A percentile compares a stretch with the other conserved stretches of the same genome.
Conservation (phyloP, 2,113 vertebrate species). For the Helogale parvula region DNA sequence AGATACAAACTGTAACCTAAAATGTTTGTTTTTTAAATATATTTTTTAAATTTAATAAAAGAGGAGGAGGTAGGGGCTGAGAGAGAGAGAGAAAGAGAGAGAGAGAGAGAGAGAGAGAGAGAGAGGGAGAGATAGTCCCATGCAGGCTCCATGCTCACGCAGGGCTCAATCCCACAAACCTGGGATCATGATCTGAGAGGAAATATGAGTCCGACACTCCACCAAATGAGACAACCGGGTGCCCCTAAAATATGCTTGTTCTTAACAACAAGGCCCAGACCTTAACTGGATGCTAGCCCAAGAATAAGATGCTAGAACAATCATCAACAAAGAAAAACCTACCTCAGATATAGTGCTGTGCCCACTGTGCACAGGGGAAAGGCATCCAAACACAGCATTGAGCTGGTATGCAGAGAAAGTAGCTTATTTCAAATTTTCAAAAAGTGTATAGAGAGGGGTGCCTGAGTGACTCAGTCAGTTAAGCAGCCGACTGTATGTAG, state of each 20-base stretch:
- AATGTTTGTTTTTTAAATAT: neutral
- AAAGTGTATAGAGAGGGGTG: neutral
- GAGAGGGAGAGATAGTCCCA: too few species aligned
- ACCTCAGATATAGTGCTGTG: accelerated
- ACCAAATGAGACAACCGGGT: too few species aligned
- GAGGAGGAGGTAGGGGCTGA: too few species aligned
- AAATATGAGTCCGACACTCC: too few species aligned
- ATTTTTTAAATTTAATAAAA: too few species aligned
- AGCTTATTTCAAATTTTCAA: neutral
- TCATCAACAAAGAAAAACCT: neutral
- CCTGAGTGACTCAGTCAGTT: too few species aligned
- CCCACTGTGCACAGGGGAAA: neutral
- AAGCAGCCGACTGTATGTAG: too few species aligned
- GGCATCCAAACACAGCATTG: neutral
- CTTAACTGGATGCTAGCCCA: neutral
- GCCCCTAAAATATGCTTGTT: neutral
- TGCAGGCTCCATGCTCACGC: too few species aligned
- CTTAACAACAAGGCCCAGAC: neutral
- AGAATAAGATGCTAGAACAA: neutral
- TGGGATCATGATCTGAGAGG: too few species aligned
- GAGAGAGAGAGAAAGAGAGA: too few species aligned
- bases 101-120: too few species aligned
- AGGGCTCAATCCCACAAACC: too few species aligned
- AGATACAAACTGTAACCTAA: neutral
- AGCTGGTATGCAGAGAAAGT: neutral